These are phyloP conservation scores for Hedya salicella DNA, from an alignment of 2,888 invertebrate genomes.

Conservation along the genomic window DNA sequence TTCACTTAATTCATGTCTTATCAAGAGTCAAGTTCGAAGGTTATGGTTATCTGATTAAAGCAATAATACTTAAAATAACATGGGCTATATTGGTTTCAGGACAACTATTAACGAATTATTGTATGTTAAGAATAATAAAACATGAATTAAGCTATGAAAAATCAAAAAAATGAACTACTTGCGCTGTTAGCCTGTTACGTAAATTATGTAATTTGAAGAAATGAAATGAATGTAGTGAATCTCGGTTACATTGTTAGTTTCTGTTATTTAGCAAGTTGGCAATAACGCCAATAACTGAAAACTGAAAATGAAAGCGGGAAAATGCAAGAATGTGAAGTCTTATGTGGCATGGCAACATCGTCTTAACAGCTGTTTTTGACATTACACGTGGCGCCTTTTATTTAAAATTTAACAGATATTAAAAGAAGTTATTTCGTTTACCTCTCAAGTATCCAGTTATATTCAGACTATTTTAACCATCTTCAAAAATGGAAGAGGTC, in stretches of 20 bases:
- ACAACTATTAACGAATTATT: constrained; percentile 7
- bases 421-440: too few species aligned
- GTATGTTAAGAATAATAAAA: background rate
- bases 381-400: background rate
- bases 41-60: constrained; percentile 39
- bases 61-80: constrained; percentile 37
- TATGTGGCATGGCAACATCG: constrained; percentile 32
- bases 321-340: constrained; percentile 20
- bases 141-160: constrained; percentile 19
- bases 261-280: constrained; percentile 35
- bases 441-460: too few species aligned
- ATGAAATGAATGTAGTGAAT: constrained; percentile 25
- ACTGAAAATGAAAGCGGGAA: constrained; percentile 27
- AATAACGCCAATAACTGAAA: constrained; percentile 32
- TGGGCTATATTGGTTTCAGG: constrained; percentile 2
- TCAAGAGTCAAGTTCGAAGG: constrained; percentile 41
- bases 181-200: constrained; percentile 38
- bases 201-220: constrained; percentile 35
- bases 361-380: constrained; percentile 26
- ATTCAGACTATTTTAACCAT: too few species aligned
- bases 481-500: too few species aligned
- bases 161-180: constrained; percentile 33
- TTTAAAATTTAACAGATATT: too few species aligned
- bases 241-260: constrained; percentile 34
- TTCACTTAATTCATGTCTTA: constrained; percentile 36